Conservation (phyloP, 2,113 vertebrate species). For the Antennarius striatus region DNA sequence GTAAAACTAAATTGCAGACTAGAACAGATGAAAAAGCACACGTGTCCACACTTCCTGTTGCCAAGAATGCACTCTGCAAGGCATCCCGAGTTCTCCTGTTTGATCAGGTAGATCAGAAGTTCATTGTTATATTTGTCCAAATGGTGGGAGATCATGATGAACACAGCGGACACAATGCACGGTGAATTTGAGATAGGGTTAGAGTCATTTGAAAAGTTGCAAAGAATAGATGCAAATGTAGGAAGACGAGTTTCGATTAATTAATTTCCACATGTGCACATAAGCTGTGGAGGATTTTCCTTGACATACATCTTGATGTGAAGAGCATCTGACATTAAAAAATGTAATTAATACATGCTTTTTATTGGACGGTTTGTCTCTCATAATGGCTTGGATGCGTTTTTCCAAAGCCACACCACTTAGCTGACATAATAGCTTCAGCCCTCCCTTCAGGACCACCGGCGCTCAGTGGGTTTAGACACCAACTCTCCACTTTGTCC, state of each 20-base stretch:
- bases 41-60: slow-evolving; percentile 54
- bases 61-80: slow-evolving; percentile 57
- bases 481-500: too few species aligned
- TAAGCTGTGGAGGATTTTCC: too few species aligned
- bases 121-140: slow-evolving; percentile 10
- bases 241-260: too few species aligned
- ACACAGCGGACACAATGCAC: background rate
- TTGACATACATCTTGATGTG: too few species aligned
- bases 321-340: too few species aligned
- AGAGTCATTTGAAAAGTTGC: too few species aligned
- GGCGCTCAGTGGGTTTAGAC: too few species aligned
- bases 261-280: too few species aligned
- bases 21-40: slow-evolving; percentile 16
- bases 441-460: background rate
- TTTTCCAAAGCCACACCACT: background rate
- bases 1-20: too few species aligned
- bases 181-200: too few species aligned
- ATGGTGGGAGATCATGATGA: background rate
- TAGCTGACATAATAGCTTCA: slow-evolving; percentile 14
- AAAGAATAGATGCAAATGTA: too few species aligned
- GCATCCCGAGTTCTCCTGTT: slow-evolving; percentile 47
- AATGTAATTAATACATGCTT: background rate
- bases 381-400: background rate
- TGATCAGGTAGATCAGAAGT: slow-evolving; percentile 32
- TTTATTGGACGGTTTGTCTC: slow-evolving; percentile 4